phyloP scores from a whole-genome alignment of 2,113 vertebrate genomes.

The Gasterosteus aculeatus region DNA sequence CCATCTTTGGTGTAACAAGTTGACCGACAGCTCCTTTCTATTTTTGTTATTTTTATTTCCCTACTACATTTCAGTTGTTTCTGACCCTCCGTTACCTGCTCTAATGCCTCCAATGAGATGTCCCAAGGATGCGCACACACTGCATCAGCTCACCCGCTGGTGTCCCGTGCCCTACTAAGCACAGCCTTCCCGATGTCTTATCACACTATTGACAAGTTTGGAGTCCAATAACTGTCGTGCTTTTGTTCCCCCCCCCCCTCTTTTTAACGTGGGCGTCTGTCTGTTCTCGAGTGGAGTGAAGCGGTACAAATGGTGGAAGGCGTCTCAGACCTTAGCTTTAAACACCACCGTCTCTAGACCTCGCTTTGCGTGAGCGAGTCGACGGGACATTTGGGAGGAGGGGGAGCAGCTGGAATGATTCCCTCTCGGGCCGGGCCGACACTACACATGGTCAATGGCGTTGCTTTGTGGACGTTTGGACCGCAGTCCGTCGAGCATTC shows the following conservation, averaged over 20 bases:
- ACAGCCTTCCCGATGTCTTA: conserved; percentile 33
- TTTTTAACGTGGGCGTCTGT: neutral
- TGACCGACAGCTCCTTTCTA: neutral
- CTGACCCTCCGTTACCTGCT: neutral
- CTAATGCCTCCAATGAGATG: neutral
- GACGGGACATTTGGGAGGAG: conserved; percentile 24
- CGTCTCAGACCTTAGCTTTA: conserved; percentile 70
- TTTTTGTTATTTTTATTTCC: neutral
- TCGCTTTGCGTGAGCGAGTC: conserved; percentile 17
- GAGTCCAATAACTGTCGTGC: conserved; percentile 9
- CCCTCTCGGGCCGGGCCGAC: conserved; percentile 30
- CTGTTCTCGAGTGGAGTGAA: conserved; percentile 8
- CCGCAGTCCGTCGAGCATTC: conserved; percentile 48
- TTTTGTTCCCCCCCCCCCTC: neutral
- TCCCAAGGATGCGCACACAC: conserved; percentile 20
- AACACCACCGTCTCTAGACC: conserved; percentile 35
- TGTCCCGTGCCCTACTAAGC: conserved; percentile 38
- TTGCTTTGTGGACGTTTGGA: conserved; percentile 59
- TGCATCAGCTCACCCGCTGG: conserved; percentile 9
- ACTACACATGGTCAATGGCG: conserved; percentile 60
- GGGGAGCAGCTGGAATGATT: conserved; percentile 41
- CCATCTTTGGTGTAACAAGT: conserved; percentile 12
- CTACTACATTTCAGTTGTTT: neutral
- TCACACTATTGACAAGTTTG: conserved; percentile 40
- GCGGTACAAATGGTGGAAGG: conserved; percentile 51